phyloP scores from a whole-genome alignment of 1,140 invertebrate genomes.

The Chionoecetes opilio region DNA sequence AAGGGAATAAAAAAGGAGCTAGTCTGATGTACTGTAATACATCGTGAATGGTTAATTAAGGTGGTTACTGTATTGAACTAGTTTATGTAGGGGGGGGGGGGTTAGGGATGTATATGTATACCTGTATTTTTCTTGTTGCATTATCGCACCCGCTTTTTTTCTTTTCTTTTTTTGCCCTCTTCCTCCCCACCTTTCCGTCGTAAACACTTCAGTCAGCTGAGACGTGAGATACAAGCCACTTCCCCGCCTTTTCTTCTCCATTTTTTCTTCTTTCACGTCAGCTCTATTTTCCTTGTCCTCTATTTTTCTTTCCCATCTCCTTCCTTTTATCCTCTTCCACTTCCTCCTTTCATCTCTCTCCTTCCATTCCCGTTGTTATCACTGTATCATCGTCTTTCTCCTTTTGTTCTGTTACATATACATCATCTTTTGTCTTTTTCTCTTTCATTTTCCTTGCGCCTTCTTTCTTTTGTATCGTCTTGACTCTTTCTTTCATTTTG shows the following conservation, averaged over 20 bases:
- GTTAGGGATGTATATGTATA: no score
- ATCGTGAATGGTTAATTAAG: no score
- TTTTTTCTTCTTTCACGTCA: background rate
- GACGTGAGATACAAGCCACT: slow-evolving; percentile 27
- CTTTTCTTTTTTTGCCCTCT: background rate
- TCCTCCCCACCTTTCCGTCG: background rate
- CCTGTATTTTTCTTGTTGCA: background rate
- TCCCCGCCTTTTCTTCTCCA: background rate
- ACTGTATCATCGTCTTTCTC: no score
- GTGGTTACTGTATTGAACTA: no score
- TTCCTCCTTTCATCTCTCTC: no score
- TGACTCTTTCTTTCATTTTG: background rate
- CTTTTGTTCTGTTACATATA: no score
- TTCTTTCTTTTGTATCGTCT: background rate
- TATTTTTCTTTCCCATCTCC: background rate
- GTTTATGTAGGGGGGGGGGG: no score
- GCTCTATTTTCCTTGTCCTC: no score
- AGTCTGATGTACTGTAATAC: no score
- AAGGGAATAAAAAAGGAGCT: no score
- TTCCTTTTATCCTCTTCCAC: no score
- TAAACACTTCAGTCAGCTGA: slow-evolving; percentile 17
- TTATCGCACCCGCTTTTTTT: background rate
- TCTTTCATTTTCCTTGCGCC: background rate
- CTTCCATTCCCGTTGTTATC: background rate
- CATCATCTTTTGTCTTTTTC: background rate